Evolutionary conservation across 2,888 invertebrate genomes (phyloP), one percentile per base, ranked within the genome.

Genomic region (Lasioglossum lativentre): DNA sequence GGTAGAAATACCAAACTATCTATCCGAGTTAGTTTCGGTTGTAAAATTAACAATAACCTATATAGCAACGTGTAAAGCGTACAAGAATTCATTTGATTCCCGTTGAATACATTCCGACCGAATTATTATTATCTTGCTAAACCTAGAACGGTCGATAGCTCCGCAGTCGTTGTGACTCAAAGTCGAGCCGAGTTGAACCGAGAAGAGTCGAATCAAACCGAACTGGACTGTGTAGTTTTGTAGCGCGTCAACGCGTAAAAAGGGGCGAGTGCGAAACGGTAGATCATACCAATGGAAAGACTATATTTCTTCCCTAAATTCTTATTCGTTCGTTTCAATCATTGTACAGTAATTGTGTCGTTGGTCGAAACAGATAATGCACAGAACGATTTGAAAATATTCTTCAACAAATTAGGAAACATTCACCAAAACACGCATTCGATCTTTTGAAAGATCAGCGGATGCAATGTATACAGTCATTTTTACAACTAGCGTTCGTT

Each of bases 121-220:
- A 86, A 85, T 89, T 89, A 89, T 89, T 89, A 90, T 89, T 89
- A 89, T 89, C 89, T 90, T 86, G 88, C 88, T 88, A 90, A 89
- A 89, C 88, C 90, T 84, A 89, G 89, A 90, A 89, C 89, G 89
- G 89, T 89, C 89, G 89, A 89, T 89, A 90, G 89, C 90, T 89
- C 90, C 86, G 90, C 84, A 84, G 87, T 86, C 83, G 89, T 85
- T 87, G 89, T 88, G 89, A 89, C 86, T 89, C 90, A 90, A 89
- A 89, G 89, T 88, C 90, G 89, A 81, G 84, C 86, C 89, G 90
- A 89, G 88, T 80, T 78, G 83, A 86, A 86, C 89, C 89, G 89
- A 88, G 84, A 81, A 81, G 86, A 84, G 86, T 82, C 89, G 89
- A 83, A 82, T 80, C 78, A 81, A 78, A 89, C 89, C 89, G 88